phyloP scores from a whole-genome alignment of 2,888 invertebrate species.

The Pollenia griseotomentosa region DNA sequence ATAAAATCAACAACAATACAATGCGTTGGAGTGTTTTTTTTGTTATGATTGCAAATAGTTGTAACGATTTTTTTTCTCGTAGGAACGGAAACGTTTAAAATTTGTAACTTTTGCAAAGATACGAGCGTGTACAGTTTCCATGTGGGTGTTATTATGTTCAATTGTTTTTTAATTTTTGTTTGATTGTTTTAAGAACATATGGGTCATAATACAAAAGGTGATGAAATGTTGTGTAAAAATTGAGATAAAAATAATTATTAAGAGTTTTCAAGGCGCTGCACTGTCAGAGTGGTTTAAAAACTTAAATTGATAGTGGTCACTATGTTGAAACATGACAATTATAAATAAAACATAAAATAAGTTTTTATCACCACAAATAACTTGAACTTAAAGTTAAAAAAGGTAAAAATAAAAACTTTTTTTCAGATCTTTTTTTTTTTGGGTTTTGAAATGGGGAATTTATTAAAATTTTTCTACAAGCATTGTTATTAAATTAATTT shows the following conservation, averaged over 20 bases:
- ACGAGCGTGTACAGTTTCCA: neutral
- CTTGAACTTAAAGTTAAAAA: no score
- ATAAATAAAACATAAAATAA: no score
- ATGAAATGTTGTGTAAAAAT: slow-evolving; percentile 28
- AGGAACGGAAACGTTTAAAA: slow-evolving; percentile 61
- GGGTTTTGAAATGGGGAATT: no score
- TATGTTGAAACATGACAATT: no score
- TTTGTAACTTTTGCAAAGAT: slow-evolving; percentile 3
- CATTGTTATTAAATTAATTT: no score
- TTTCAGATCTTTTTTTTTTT: no score
- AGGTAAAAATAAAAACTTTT: no score
- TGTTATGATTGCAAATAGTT: slow-evolving; percentile 18
- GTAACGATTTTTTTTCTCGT: neutral
- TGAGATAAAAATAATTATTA: neutral
- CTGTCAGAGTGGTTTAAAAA: no score
- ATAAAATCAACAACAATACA: slow-evolving; percentile 19
- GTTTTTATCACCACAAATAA: no score
- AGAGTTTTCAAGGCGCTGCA: neutral
- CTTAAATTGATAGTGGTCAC: no score
- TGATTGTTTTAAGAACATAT: slow-evolving; percentile 34
- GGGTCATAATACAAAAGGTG: slow-evolving; percentile 36
- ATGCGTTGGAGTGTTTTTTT: slow-evolving; percentile 61
- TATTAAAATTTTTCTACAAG: no score
- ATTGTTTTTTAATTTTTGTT: slow-evolving; percentile 58
- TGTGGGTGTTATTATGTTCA: slow-evolving; percentile 60